Evolutionary conservation across 1,140 invertebrate genomes (phyloP), one percentile per base, ranked within the genome.

Genomic region (Drosophila mayri): DNA sequence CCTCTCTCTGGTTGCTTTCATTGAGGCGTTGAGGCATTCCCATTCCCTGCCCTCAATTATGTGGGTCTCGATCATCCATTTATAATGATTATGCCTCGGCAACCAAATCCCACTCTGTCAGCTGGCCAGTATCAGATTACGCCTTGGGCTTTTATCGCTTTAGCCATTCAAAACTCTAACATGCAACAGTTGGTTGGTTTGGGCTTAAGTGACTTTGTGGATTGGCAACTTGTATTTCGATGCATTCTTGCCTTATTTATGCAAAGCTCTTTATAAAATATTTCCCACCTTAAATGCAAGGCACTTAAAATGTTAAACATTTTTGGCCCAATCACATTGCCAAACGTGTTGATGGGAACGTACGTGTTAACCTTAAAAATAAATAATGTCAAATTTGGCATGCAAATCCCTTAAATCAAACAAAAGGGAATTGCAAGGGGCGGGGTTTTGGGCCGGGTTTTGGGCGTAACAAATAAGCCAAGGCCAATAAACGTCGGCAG

Each of bases 321-420:
- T 40, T 58, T 40, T 58, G 59, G 32, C 10, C 25, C 54, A 79
- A 73, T 66, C 70, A 70, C 74, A 55, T 55, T 64, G 79, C 47
- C 79, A 74, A 63, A 67, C 82, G 61, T 64, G 65, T 68, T 87
- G 83, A 73, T 82, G 64, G 22, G 43, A 66, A 22, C 46, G 44
- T 58, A 44, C 74, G 73, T 57, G 58, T 64, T 77, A 77, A 35
- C 74, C 54, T 63, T 72, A 38, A 84, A 90, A 73, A 90, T 74
- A 85, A 90, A 90, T 90, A 90, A 90, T 60, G 74, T 73, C 81
- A 81, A 88, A 88, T 79, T 87, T 79, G 79, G 83, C 83, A 87
- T 87, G 83, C 84, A 87, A 87, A 87, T 87, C 84, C 79, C 70
- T 79, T 76, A 88, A 87, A 88, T 82, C 82, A 86, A 86, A 86